Evolutionary conservation across 2,797 vertebrate species (phyloP).

Genomic region (Falco columbarius): DNA sequence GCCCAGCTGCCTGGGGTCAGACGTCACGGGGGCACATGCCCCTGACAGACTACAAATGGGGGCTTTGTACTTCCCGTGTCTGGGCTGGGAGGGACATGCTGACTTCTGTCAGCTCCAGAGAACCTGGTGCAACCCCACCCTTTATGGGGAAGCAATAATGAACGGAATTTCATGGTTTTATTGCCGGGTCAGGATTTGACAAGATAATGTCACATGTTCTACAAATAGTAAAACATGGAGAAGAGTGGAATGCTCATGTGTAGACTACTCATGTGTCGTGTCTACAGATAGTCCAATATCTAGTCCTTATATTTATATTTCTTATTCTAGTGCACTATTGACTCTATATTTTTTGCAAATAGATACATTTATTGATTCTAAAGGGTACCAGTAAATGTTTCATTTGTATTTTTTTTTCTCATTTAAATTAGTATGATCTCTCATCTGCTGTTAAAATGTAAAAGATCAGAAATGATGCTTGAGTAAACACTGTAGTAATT

Average conservation of each 20-base stretch:
- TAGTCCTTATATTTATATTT: neutral
- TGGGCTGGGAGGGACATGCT: rapidly evolving
- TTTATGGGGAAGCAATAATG: neutral
- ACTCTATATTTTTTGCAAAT: neutral
- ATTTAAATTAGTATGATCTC: neutral
- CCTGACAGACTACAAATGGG: neutral
- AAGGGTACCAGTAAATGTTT: neutral
- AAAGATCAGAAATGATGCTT: neutral
- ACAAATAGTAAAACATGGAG: neutral
- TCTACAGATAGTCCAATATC: neutral
- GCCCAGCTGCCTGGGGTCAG: neutral
- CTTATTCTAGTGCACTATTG: neutral
- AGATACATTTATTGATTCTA: neutral
- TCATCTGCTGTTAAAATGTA: neutral
- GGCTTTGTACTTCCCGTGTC: neutral
- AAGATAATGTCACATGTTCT: neutral
- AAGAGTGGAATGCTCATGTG: neutral
- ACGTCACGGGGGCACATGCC: rapidly evolving
- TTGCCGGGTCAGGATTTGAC: neutral
- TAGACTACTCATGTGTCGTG: neutral
- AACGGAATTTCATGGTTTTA: neutral
- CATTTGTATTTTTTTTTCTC: neutral
- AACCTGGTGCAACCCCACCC: neutral
- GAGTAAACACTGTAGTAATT: constrained; percentile 6
- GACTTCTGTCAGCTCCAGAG: neutral